These are phyloP conservation scores for Aphidius colemani DNA, from an alignment of 2,888 invertebrate genomes.

Conservation along the genomic window DNA sequence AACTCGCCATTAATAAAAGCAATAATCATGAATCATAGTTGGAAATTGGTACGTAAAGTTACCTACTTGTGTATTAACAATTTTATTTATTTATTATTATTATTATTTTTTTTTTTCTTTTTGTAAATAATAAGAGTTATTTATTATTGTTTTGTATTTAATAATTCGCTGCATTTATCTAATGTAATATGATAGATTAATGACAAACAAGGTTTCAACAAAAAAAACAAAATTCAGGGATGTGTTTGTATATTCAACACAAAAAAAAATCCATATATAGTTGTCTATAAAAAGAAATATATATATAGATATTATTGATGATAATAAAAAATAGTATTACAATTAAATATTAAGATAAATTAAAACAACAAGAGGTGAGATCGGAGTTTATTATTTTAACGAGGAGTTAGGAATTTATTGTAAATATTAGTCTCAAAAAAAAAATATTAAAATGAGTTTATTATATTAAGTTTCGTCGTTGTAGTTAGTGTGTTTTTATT, in stretches of 20 bases:
- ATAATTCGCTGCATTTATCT: too few species aligned
- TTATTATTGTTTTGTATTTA: too few species aligned
- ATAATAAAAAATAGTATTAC: not conserved
- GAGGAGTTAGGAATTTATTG: constrained; percentile 13
- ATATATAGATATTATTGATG: constrained; percentile 25
- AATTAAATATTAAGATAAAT: not conserved
- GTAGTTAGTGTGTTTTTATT: constrained; percentile 37
- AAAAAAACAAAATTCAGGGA: constrained; percentile 39
- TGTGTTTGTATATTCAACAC: constrained; percentile 36
- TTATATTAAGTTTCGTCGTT: constrained; percentile 35
- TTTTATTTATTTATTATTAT: too few species aligned
- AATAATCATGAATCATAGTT: constrained; percentile 46
- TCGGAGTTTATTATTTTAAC: constrained; percentile 3
- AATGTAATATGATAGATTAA: too few species aligned
- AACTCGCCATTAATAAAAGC: constrained; percentile 33
- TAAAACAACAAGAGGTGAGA: not conserved
- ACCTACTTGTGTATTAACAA: constrained; percentile 15
- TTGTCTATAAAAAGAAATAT: constrained; percentile 30
- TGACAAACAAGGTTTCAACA: too few species aligned
- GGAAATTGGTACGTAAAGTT: constrained; percentile 41
- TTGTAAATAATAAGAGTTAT: too few species aligned
- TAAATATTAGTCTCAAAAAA: constrained; percentile 12
- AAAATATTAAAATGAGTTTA: constrained; percentile 17
- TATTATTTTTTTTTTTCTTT: too few species aligned
- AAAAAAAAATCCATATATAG: constrained; percentile 27